These are phyloP conservation scores for Xylota segnis DNA, from an alignment of 2,888 invertebrate genomes.

Conservation along the genomic window DNA sequence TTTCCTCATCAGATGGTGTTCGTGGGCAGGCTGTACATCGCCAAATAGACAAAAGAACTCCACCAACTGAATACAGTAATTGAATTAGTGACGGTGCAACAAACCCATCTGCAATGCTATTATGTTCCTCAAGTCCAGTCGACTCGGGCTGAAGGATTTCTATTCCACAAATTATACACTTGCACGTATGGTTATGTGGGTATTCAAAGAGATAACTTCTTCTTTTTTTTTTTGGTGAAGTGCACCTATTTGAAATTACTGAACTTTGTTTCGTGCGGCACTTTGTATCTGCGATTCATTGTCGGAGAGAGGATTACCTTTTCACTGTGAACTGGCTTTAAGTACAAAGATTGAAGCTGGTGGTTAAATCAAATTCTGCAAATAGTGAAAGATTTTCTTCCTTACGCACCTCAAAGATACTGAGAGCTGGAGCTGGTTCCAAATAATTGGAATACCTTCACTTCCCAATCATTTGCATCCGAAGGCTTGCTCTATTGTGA, in stretches of 20 bases:
- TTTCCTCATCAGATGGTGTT: background rate
- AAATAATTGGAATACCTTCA: background rate
- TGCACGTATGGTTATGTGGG: background rate
- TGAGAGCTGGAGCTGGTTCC: background rate
- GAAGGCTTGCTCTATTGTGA: background rate
- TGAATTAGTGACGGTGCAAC: constrained; percentile 19
- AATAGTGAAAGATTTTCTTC: background rate
- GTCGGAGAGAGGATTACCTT: background rate
- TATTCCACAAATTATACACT: constrained; percentile 5
- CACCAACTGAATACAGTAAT: constrained; percentile 9
- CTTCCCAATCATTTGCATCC: background rate
- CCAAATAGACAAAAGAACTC: background rate
- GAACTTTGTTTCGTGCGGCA: background rate
- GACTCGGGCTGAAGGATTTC: background rate
- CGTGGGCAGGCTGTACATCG: background rate
- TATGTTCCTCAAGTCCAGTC: background rate
- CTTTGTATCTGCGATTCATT: background rate
- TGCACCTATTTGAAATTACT: background rate
- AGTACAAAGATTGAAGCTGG: background rate
- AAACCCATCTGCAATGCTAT: background rate
- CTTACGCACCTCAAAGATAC: background rate
- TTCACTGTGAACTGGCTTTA: background rate
- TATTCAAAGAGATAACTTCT: background rate
- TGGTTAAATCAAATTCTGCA: background rate
- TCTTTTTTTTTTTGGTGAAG: background rate